These are phyloP conservation scores for Isaurus tuberculatus DNA, from an alignment of 92 coral and sea anemone genomes.

Conservation along the genomic window DNA sequence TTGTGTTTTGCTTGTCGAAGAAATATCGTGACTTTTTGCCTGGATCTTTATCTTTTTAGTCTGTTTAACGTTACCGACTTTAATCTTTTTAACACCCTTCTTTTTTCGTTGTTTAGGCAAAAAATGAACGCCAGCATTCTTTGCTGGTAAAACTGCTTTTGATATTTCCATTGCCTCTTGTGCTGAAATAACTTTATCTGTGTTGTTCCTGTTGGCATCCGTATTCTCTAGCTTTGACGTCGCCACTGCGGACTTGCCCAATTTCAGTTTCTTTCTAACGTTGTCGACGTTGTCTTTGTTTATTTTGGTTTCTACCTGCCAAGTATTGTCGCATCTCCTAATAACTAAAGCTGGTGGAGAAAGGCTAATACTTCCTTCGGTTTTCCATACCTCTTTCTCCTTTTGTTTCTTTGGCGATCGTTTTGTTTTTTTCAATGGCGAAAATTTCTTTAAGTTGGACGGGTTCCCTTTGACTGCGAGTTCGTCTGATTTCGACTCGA, in stretches of 20 bases:
- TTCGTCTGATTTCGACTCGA: slow-evolving; percentile 51
- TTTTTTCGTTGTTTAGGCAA: slow-evolving; percentile 25
- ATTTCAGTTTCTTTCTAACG: slow-evolving; percentile 51
- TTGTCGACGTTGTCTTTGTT: slow-evolving; percentile 33
- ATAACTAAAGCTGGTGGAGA: slow-evolving; percentile 88
- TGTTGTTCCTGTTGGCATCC: not conserved
- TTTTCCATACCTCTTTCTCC: slow-evolving; percentile 11
- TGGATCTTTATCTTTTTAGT: slow-evolving; percentile 2
- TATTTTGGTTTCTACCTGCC: slow-evolving; percentile 83
- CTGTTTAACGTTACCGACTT: not conserved
- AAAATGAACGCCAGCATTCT: not conserved
- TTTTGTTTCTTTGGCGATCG: slow-evolving; percentile 59
- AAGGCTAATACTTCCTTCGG: slow-evolving; percentile 43
- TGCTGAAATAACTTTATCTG: slow-evolving; percentile 29
- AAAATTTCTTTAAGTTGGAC: slow-evolving; percentile 30
- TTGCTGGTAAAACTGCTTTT: slow-evolving; percentile 33
- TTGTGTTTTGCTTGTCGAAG: not conserved
- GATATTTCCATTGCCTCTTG: slow-evolving; percentile 38
- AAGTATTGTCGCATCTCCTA: slow-evolving; percentile 79
- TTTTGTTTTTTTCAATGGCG: slow-evolving; percentile 55
- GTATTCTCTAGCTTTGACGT: not conserved
- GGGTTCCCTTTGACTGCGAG: not conserved
- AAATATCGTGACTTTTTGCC: not conserved
- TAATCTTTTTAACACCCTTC: slow-evolving; percentile 13
- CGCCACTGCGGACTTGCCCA: slow-evolving; percentile 24